A percentile compares a stretch with the other conserved stretches of the same genome.
These are phyloP conservation scores for Selenia dentaria DNA, from an alignment of 2,888 invertebrate genomes.

Conservation along the genomic window DNA sequence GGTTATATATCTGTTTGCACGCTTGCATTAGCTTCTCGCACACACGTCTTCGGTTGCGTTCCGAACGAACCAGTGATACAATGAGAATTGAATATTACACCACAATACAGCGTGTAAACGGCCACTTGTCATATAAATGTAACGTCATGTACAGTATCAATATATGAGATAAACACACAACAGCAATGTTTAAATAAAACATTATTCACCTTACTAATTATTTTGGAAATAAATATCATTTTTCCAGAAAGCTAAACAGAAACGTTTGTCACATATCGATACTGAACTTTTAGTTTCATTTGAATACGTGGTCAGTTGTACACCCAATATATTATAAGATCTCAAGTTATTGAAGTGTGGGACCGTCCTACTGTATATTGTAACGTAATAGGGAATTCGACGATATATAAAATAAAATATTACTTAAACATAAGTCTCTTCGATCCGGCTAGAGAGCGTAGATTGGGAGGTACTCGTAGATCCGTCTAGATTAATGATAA, in stretches of 20 bases:
- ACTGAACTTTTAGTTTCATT: constrained; percentile 5
- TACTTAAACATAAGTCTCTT: constrained; percentile 41
- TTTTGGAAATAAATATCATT: too few relatives aligned
- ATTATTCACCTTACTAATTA: too few relatives aligned
- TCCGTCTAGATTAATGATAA: constrained; percentile 72
- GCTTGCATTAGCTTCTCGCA: constrained; percentile 36
- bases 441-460: constrained; percentile 49
- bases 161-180: too few relatives aligned
- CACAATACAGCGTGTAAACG: constrained; percentile 41
- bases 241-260: too few relatives aligned
- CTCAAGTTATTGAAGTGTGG: constrained; percentile 78
- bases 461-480: constrained; percentile 59
- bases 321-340: constrained; percentile 61
- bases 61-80: constrained; percentile 57
- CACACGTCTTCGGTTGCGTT: constrained; percentile 8
- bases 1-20: constrained; percentile 30
- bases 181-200: too few relatives aligned
- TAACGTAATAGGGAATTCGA: constrained; percentile 72
- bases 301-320: neutral
- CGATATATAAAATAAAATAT: constrained; percentile 47
- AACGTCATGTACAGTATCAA: neutral
- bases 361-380: constrained; percentile 80
- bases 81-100: constrained; percentile 63
- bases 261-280: too few relatives aligned
- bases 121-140: neutral